These are phyloP conservation scores for Epinephelus malabaricus DNA, from an alignment of 2,797 vertebrate species.

Conservation along the genomic window DNA sequence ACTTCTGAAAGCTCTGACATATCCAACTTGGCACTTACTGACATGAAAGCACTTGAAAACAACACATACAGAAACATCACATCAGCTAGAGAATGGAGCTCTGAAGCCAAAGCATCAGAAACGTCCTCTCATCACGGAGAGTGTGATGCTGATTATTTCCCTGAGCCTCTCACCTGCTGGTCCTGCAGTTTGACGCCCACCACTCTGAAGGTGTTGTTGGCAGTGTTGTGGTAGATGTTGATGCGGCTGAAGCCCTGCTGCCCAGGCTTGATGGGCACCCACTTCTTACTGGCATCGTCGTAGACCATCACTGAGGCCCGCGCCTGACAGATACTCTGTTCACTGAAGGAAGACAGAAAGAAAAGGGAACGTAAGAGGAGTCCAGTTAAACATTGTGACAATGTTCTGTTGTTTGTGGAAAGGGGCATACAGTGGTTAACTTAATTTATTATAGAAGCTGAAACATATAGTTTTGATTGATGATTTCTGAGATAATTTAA, in stretches of 20 bases:
- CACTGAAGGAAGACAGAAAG: constrained; percentile 81
- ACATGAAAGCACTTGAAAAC: no score
- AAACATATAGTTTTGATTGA: background rate
- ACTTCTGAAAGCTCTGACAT: no score
- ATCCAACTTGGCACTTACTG: no score
- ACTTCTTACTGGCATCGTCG: constrained; percentile 99
- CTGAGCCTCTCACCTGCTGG: constrained; percentile 90
- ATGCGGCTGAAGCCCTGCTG: constrained; percentile 99
- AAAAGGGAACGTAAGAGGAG: background rate
- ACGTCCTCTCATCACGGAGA: background rate
- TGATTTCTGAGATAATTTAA: background rate
- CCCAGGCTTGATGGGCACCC: constrained; percentile 98
- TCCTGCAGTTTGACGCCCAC: constrained; percentile 99
- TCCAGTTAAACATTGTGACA: background rate
- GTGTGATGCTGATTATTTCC: background rate
- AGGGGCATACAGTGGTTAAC: background rate
- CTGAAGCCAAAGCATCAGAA: background rate
- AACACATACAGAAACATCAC: accelerated
- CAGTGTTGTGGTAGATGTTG: constrained; percentile 99
- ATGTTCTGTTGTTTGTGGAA: background rate
- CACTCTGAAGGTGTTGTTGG: constrained; percentile 89
- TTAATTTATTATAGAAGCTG: background rate
- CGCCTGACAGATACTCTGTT: constrained; percentile 99
- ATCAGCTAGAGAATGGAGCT: background rate
- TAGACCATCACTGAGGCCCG: constrained; percentile 99